phyloP scores from a whole-genome alignment of 1,140 invertebrate species.

The Danaus plexippus region DNA sequence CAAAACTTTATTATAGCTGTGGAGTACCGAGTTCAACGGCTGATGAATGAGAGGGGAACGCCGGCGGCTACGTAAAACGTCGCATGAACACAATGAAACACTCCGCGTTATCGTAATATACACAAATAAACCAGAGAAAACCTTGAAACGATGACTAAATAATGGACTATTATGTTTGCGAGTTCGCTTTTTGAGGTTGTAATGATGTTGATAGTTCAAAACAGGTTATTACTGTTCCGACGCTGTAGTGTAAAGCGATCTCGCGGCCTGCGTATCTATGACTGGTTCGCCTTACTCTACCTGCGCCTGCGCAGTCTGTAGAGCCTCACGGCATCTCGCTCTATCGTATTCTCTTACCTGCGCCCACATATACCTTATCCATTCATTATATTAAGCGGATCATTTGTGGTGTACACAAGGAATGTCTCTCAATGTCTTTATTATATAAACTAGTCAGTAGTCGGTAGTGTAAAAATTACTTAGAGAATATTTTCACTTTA shows the following conservation, averaged over 20 bases:
- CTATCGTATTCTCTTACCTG: conserved; percentile 46
- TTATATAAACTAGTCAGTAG: too few relatives aligned
- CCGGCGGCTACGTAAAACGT: conserved; percentile 65
- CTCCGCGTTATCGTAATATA: background rate
- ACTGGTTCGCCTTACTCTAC: conserved; percentile 38
- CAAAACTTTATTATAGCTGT: conserved; percentile 45
- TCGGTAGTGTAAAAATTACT: too few relatives aligned
- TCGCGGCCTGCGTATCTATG: conserved; percentile 49
- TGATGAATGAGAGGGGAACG: conserved; percentile 66
- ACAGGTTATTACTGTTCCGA: conserved; percentile 36
- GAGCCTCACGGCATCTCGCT: conserved; percentile 47
- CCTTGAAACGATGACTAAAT: background rate
- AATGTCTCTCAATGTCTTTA: too few relatives aligned
- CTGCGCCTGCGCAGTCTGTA: conserved; percentile 33
- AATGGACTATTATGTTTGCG: background rate
- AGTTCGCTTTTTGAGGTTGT: conserved; percentile 26
- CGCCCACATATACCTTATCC: conserved; percentile 24
- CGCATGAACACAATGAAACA: conserved; percentile 60
- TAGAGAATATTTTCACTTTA: too few relatives aligned
- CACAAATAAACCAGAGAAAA: too few relatives aligned
- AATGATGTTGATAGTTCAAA: conserved; percentile 38
- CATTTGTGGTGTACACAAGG: too few relatives aligned
- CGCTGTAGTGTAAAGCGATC: conserved; percentile 40
- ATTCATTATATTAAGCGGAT: conserved; percentile 9
- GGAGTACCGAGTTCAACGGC: conserved; percentile 62